A percentile compares a stretch with the other conserved stretches of the same genome.
Conservation (phyloP, 2,113 vertebrate genomes). For the Anser brachyrhynchus region DNA sequence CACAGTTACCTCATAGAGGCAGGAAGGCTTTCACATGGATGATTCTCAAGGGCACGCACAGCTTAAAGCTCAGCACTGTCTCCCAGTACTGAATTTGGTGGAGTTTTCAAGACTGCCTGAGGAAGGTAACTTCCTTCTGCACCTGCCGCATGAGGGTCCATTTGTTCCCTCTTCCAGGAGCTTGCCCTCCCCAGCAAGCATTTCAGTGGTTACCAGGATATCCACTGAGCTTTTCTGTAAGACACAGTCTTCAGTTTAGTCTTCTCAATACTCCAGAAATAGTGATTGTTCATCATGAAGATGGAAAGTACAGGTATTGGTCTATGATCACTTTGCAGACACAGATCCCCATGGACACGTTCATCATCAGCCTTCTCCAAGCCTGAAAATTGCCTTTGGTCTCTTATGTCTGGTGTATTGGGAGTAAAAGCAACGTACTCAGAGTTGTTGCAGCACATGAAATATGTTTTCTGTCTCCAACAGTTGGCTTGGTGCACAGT, state of each 20-base stretch:
- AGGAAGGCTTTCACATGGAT: not conserved
- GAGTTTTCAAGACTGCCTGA: not conserved
- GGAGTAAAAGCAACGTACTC: constrained; percentile 17
- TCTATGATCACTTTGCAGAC: not conserved
- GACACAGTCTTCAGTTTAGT: not conserved
- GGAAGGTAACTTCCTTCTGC: not conserved
- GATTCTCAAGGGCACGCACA: not conserved
- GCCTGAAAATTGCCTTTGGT: not conserved
- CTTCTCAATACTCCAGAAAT: not conserved
- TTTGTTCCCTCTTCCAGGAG: not conserved
- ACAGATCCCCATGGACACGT: not conserved
- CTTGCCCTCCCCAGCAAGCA: not conserved
- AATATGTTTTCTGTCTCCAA: not conserved
- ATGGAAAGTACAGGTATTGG: not conserved
- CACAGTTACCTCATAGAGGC: constrained; percentile 11
- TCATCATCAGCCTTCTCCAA: not conserved
- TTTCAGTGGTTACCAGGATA: not conserved
- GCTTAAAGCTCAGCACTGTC: not conserved
- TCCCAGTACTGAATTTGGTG: not conserved
- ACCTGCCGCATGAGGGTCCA: not conserved
- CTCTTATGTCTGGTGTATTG: not conserved
- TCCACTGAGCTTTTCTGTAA: not conserved
- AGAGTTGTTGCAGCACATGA: not conserved
- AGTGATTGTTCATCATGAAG: not conserved
- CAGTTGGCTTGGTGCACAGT: not conserved